Evolutionary conservation across 2,888 invertebrate species (phyloP), one percentile per base, ranked within the genome.

Genomic region (Eupithecia pulchellata): DNA sequence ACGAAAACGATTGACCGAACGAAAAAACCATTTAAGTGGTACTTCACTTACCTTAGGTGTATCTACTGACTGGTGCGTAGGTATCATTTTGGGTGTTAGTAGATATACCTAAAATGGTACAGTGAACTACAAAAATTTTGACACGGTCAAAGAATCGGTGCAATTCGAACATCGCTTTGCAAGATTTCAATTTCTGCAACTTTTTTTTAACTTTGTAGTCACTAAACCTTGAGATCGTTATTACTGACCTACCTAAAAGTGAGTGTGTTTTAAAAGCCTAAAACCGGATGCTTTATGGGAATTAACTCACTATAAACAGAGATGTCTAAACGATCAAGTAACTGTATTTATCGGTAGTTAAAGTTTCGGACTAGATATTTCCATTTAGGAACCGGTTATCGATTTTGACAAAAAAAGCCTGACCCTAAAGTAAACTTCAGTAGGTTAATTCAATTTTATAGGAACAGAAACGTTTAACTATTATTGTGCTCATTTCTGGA

Each of bases 311-410:
- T 76, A 78, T 80, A 76, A 77, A 75, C 77, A 81, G 77, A 79
- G 71, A 80, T 80, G 73, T 80, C 75, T 84, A 81, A 82, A 84
- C 79, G 84, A 80, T 78, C 79, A 72, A 74, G 72, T 84, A 84
- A 84, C 83, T 82, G 84, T 84, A 72, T 72, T 70, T 73, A 75
- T 76, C 70, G 74, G 73, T 73, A 76, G 75, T 75, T 74, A 74
- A 71, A 73, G 76, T 76, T 69, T 74, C 67, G 75, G 61, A 75
- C 77, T 77, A 77, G 73, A 78, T 77, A 73, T 75, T 77, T 77
- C 73, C 66, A 75, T 78, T 75, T 72, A 64, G 25, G 17, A 78
- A 78, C 78, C 78, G 77, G 78, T 78, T 68, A 74, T 66, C 67
- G 57, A 69, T 77, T 75, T 75, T 77, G 71, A 72, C 75, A 71